Percentiles rank a stretch among this genome's conserved stretches.
These are phyloP conservation scores for Tetranychus piercei DNA, from an alignment of 2,888 invertebrate species.

Conservation along the genomic window DNA sequence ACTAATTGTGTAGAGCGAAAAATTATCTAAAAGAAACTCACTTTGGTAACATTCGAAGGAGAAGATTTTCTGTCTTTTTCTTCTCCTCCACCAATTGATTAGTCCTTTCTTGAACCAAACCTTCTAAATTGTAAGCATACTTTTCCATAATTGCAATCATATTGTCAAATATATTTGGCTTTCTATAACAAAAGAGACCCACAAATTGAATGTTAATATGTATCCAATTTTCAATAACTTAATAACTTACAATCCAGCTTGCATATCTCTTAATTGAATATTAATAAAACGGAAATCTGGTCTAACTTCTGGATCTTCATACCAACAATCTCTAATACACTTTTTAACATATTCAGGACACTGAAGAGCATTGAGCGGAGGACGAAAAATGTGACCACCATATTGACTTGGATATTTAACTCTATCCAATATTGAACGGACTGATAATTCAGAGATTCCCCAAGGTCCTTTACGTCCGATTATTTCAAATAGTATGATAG, in stretches of 20 bases:
- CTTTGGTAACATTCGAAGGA: conserved; percentile 70
- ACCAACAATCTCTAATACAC: conserved; percentile 34
- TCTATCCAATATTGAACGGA: conserved; percentile 30
- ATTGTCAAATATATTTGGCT: conserved; percentile 68
- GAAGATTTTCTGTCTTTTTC: conserved; percentile 58
- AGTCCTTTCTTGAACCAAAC: conserved; percentile 60
- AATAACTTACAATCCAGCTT: conserved; percentile 62
- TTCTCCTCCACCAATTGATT: conserved; percentile 62
- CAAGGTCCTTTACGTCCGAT: conserved; percentile 33
- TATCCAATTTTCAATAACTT: background rate
- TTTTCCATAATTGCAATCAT: conserved; percentile 80
- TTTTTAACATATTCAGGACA: conserved; percentile 32
- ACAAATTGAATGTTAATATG: background rate
- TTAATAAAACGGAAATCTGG: conserved; percentile 34
- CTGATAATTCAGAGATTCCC: conserved; percentile 27
- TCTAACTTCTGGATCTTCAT: conserved; percentile 32
- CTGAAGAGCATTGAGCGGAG: conserved; percentile 22
- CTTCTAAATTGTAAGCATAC: conserved; percentile 66
- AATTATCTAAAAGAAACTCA: conserved; percentile 32
- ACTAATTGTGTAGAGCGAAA: background rate
- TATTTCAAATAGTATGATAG: conserved; percentile 36
- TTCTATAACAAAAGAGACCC: conserved; percentile 36
- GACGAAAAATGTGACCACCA: conserved; percentile 29
- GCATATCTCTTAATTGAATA: conserved; percentile 32
- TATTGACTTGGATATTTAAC: conserved; percentile 28